Conservation (phyloP, 2,888 invertebrate genomes). For the Gnatocerus cornutus region DNA sequence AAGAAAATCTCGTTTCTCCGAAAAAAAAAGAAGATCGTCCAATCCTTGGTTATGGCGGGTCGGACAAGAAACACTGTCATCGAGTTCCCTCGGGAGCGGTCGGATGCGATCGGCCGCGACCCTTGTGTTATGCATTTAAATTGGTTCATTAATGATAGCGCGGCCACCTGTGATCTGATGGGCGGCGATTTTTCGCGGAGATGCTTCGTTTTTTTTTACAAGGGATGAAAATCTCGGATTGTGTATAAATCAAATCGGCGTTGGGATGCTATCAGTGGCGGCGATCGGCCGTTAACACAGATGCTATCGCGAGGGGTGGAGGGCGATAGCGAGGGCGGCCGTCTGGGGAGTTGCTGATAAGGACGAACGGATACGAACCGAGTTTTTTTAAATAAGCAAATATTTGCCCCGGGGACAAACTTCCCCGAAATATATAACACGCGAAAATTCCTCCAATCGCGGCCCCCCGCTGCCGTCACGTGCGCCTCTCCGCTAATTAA, state of each 20-base stretch:
- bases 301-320: too few species aligned
- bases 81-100: slow-evolving; percentile 62
- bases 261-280: slow-evolving; percentile 67
- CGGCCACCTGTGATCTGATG: slow-evolving; percentile 68
- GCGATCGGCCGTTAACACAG: neutral
- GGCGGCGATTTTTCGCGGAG: slow-evolving; percentile 41
- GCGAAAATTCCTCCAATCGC: neutral
- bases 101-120: slow-evolving; percentile 66
- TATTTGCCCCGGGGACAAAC: slow-evolving; percentile 1
- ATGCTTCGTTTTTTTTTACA: neutral
- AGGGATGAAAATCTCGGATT: slow-evolving; percentile 19
- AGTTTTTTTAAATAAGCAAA: slow-evolving; percentile 17
- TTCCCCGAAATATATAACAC: too few species aligned
- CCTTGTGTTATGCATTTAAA: slow-evolving; percentile 73
- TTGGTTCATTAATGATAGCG: slow-evolving; percentile 71
- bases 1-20: slow-evolving; percentile 3
- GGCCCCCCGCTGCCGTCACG: neutral
- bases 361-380: neutral
- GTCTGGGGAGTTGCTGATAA: slow-evolving; percentile 32
- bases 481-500: neutral
- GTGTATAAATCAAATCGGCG: slow-evolving; percentile 69
- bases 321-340: neutral
- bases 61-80: slow-evolving; percentile 46
- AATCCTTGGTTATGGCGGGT: slow-evolving; percentile 10
- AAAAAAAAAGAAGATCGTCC: neutral